A percentile compares a stretch with the other conserved stretches of the same genome.
These are phyloP conservation scores for Synanthedon tipuliformis DNA, from an alignment of 2,888 invertebrate species.

Conservation along the genomic window DNA sequence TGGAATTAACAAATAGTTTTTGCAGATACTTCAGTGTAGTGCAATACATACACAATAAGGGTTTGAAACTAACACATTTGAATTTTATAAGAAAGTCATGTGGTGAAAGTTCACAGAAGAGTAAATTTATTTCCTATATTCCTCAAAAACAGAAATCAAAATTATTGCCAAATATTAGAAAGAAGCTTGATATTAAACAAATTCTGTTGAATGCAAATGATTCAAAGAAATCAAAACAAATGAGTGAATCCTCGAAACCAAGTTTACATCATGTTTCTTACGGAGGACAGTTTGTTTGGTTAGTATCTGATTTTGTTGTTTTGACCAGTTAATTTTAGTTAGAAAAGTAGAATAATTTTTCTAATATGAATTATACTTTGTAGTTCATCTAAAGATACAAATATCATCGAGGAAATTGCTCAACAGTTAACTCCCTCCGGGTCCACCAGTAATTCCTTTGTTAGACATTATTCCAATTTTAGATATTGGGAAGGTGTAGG, in stretches of 20 bases:
- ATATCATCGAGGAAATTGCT: background rate
- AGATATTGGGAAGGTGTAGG: conserved; percentile 41
- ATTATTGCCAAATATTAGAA: conserved; percentile 27
- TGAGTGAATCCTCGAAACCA: conserved; percentile 43
- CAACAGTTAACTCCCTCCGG: background rate
- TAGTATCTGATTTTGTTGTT: conserved; percentile 15
- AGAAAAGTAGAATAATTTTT: too few relatives aligned
- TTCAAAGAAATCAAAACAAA: conserved; percentile 25
- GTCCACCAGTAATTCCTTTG: background rate
- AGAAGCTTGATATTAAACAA: conserved; percentile 24
- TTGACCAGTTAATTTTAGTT: too few relatives aligned
- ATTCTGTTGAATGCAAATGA: conserved; percentile 27
- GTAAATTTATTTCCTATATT: conserved; percentile 13
- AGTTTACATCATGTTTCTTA: conserved; percentile 31
- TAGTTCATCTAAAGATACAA: background rate
- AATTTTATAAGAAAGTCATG: conserved; percentile 35
- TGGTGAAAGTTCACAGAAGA: conserved; percentile 16
- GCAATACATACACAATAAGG: conserved; percentile 29
- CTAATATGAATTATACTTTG: background rate
- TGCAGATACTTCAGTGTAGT: conserved; percentile 51
- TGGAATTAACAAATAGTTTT: conserved; percentile 61
- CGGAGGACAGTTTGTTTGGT: conserved; percentile 48
- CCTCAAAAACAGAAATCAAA: conserved; percentile 19
- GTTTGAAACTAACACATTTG: conserved; percentile 37
- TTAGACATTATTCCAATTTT: conserved; percentile 18